Evolutionary conservation across 2,113 vertebrate species (phyloP).

Genomic region (Gracilinanus agilis): DNA sequence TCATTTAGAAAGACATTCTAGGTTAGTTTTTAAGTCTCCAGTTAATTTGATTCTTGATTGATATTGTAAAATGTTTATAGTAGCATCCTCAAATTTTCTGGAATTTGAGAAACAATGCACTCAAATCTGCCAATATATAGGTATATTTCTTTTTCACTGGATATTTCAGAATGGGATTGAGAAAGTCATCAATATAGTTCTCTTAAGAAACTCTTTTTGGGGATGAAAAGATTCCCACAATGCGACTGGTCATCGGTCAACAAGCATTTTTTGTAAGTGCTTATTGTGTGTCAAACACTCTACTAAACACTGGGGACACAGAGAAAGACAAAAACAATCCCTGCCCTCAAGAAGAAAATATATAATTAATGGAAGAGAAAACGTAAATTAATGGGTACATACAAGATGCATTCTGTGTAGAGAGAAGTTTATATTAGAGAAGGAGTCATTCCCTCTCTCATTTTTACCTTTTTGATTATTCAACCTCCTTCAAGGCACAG

Average conservation of each 20-base stretch:
- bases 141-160: background rate
- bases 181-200: background rate
- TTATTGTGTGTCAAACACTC: no score
- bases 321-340: background rate
- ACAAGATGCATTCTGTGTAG: background rate
- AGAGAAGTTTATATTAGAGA: background rate
- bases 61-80: constrained; percentile 17
- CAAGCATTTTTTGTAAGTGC: background rate
- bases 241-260: background rate
- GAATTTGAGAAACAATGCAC: constrained; percentile 26
- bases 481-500: background rate
- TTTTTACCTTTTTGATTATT: background rate
- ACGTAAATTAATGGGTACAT: background rate
- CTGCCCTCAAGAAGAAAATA: background rate
- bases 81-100: constrained; percentile 13
- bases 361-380: no score
- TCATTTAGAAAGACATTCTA: background rate
- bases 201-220: background rate
- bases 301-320: background rate
- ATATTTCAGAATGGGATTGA: background rate
- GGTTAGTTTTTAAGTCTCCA: background rate
- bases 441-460: background rate
- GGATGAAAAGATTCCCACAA: background rate
- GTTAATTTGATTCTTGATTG: background rate
- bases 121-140: background rate